phyloP scores from a whole-genome alignment of 2,113 vertebrate species.

The Oncorhynchus gorbuscha region DNA sequence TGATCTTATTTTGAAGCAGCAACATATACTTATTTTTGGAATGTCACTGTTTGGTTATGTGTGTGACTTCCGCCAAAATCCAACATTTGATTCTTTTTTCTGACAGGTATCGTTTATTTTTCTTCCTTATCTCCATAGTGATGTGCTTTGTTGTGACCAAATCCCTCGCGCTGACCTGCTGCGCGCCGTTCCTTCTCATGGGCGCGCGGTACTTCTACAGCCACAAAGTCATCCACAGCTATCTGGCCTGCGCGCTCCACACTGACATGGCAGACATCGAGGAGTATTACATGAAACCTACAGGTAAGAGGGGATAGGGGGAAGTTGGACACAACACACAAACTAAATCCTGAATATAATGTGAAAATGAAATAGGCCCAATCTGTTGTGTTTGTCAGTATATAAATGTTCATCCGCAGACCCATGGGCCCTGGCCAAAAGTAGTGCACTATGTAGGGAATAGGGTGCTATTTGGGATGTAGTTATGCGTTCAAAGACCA shows the following conservation, averaged over 20 bases:
- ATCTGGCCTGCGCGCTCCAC: constrained; percentile 92
- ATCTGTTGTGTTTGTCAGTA: too few relatives aligned
- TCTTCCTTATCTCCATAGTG: constrained; percentile 96
- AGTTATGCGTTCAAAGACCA: neutral
- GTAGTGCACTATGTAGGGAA: too few relatives aligned
- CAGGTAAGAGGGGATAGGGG: constrained; percentile 79
- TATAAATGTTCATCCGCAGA: too few relatives aligned
- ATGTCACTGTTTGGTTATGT: too few relatives aligned
- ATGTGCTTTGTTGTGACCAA: constrained; percentile 95
- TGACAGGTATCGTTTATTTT: constrained; percentile 96
- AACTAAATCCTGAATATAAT: too few relatives aligned
- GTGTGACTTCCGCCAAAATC: constrained; percentile 78
- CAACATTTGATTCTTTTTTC: constrained; percentile 94
- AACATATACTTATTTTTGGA: too few relatives aligned
- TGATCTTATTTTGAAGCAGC: too few relatives aligned
- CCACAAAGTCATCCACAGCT: constrained; percentile 94
- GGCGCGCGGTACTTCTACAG: constrained; percentile 97
- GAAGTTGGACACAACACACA: too few relatives aligned
- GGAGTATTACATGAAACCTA: constrained; percentile 96
- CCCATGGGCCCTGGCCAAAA: too few relatives aligned
- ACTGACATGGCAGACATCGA: constrained; percentile 99
- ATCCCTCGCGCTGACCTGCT: constrained; percentile 92
- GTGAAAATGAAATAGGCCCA: too few relatives aligned
- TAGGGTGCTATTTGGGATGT: neutral
- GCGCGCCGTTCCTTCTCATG: constrained; percentile 88